Evolutionary conservation across 2,113 vertebrate species (phyloP).

Genomic region (Tretioscincus oriximinensis): DNA sequence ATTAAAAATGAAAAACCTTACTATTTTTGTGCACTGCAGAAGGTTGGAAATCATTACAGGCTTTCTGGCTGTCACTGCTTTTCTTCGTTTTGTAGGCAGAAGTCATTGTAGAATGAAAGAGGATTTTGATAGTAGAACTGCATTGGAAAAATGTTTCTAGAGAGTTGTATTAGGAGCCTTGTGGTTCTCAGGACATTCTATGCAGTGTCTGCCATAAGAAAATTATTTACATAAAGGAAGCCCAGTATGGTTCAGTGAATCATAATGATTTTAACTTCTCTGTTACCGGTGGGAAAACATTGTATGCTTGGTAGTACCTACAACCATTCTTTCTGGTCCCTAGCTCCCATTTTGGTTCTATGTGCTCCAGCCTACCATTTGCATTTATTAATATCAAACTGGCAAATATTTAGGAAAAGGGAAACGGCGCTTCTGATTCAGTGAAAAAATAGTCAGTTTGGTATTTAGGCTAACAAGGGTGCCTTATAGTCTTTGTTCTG

Average conservation of each 20-base stretch:
- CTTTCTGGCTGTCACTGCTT: background rate
- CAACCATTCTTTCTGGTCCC: background rate
- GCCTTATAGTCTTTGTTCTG: too few relatives aligned
- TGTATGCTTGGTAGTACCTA: too few relatives aligned
- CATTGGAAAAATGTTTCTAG: background rate
- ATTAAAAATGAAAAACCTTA: background rate
- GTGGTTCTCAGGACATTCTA: background rate
- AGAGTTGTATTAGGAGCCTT: background rate
- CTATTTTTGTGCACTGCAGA: conserved; percentile 6
- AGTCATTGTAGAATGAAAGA: background rate
- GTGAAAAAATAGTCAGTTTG: too few relatives aligned
- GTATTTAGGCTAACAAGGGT: too few relatives aligned
- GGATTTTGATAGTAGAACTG: background rate
- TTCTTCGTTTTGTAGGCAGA: background rate
- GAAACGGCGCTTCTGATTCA: too few relatives aligned
- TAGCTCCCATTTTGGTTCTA: too few relatives aligned
- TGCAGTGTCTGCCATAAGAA: background rate
- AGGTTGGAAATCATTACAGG: conserved; percentile 15
- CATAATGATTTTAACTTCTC: background rate
- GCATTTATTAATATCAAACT: too few relatives aligned
- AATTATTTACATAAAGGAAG: background rate
- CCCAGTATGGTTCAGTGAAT: background rate
- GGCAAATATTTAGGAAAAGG: too few relatives aligned
- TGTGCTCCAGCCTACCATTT: too few relatives aligned
- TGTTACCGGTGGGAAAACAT: background rate